Conservation (phyloP, 2,888 invertebrate species). For the Ypsolopha scabrella region DNA sequence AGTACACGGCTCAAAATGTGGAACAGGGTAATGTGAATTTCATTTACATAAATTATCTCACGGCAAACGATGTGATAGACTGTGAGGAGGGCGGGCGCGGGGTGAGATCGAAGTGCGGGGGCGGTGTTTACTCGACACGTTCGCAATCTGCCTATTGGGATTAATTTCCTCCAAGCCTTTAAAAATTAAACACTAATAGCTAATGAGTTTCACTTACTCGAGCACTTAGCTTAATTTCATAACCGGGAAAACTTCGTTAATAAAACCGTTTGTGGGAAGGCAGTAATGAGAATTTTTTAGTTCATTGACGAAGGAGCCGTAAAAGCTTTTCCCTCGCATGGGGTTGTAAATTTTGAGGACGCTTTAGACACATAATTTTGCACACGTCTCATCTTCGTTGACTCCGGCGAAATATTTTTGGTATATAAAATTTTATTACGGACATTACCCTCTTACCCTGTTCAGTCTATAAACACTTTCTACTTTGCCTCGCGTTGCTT, state of each 20-base stretch:
- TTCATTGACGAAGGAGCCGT: not conserved
- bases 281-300: not conserved
- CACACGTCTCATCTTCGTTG: slow-evolving; percentile 61
- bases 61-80: slow-evolving; percentile 30
- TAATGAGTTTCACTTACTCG: not conserved
- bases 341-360: slow-evolving; percentile 44
- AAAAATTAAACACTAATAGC: slow-evolving; percentile 9
- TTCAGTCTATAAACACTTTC: slow-evolving; percentile 57
- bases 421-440: slow-evolving; percentile 67
- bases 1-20: slow-evolving; percentile 39
- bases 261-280: not conserved
- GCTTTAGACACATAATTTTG: slow-evolving; percentile 52
- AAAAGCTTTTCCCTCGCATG: slow-evolving; percentile 15
- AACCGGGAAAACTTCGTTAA: not conserved
- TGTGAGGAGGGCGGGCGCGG: slow-evolving; percentile 19
- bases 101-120: slow-evolving; percentile 16
- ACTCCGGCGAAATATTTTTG: slow-evolving; percentile 57
- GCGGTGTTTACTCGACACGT: slow-evolving; percentile 47
- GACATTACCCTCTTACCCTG: slow-evolving; percentile 55
- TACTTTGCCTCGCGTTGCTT: slow-evolving; percentile 37
- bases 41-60: slow-evolving; percentile 64
- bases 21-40: slow-evolving; percentile 59
- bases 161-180: slow-evolving; percentile 43
- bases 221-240: not conserved
- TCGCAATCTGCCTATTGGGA: slow-evolving; percentile 29